A percentile compares a stretch with the other conserved stretches of the same genome.
Evolutionary conservation across 2,113 vertebrate genomes (phyloP).

Genomic region (Aepyceros melampus): DNA sequence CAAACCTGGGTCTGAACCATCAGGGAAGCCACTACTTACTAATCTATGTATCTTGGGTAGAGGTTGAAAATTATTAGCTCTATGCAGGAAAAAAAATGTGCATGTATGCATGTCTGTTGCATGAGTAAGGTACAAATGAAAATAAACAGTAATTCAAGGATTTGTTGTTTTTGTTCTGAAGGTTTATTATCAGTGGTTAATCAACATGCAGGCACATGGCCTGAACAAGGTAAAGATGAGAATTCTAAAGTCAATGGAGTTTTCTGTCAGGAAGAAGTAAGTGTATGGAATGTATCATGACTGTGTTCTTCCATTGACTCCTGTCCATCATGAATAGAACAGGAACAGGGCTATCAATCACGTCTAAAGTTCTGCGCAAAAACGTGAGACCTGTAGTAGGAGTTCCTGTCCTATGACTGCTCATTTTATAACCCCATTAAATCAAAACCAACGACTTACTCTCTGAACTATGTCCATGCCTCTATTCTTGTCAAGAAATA

Average conservation of each 20-base stretch:
- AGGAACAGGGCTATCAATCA: neutral
- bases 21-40: neutral
- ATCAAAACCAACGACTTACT: neutral
- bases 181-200: neutral
- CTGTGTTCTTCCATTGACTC: neutral
- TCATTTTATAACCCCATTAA: neutral
- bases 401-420: neutral
- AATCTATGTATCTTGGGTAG: neutral
- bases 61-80: neutral
- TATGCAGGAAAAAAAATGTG: neutral
- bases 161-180: neutral
- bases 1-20: neutral
- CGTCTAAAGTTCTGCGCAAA: neutral
- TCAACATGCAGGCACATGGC: neutral
- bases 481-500: conserved; percentile 35
- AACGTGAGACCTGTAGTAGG: neutral
- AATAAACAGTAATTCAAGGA: neutral
- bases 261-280: neutral
- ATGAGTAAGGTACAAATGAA: neutral
- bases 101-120: neutral
- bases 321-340: neutral
- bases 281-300: neutral
- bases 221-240: neutral
- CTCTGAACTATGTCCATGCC: neutral
- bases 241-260: neutral